These are phyloP conservation scores for Psylliodes chrysocephalus DNA, from an alignment of 2,888 invertebrate species.

Conservation along the genomic window DNA sequence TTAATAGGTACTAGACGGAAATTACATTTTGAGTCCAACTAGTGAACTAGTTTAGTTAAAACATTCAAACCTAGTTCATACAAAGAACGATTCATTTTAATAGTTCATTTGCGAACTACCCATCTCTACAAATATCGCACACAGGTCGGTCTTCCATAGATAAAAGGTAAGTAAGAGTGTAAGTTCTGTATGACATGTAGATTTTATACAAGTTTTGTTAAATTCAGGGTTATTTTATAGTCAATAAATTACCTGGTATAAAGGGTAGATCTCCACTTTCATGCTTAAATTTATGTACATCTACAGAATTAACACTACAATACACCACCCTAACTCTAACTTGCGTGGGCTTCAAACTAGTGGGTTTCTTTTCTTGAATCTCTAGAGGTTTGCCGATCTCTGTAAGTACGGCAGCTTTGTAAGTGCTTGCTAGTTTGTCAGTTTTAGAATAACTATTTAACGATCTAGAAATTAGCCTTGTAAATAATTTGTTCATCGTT, in stretches of 20 bases:
- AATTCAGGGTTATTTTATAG: too few species aligned
- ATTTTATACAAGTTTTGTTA: too few species aligned
- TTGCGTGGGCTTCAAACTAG: constrained; percentile 66
- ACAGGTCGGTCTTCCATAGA: too few species aligned
- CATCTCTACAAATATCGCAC: background rate
- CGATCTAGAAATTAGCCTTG: constrained; percentile 17
- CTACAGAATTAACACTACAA: constrained; percentile 74
- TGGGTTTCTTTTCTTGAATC: constrained; percentile 63
- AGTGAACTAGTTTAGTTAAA: too few species aligned
- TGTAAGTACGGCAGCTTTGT: constrained; percentile 67
- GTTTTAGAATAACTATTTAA: constrained; percentile 4
- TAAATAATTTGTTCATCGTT: constrained; percentile 39
- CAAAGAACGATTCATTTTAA: too few species aligned
- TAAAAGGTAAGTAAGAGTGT: too few species aligned
- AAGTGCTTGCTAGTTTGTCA: constrained; percentile 45
- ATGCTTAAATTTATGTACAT: constrained; percentile 68
- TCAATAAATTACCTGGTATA: constrained; percentile 64
- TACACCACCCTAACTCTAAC: constrained; percentile 72
- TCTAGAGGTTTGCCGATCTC: constrained; percentile 66
- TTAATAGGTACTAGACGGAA: too few species aligned
- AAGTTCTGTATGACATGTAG: too few species aligned
- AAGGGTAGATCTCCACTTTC: constrained; percentile 67
- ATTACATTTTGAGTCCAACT: too few species aligned
- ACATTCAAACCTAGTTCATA: too few species aligned
- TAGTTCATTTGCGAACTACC: too few species aligned